These are phyloP conservation scores for Bombyx huttoni DNA, from an alignment of 2,888 invertebrate species.

Conservation along the genomic window DNA sequence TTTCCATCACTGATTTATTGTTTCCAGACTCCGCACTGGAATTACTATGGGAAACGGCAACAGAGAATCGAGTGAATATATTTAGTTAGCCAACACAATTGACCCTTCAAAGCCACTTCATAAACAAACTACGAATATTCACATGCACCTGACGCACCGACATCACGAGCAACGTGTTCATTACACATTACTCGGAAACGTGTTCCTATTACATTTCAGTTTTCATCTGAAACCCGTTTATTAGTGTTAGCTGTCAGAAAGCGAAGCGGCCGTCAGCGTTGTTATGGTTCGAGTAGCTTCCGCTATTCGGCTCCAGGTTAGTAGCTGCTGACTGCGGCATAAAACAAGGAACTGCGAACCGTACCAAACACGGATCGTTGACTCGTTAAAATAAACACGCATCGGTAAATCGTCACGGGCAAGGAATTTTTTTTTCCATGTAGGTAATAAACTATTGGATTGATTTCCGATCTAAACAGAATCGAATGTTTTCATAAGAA, in stretches of 20 bases:
- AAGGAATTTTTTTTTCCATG: slow-evolving; percentile 4
- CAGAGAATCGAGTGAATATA: not conserved
- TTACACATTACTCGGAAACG: slow-evolving; percentile 38
- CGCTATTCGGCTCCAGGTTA: slow-evolving; percentile 32
- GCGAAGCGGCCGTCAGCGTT: slow-evolving; percentile 47
- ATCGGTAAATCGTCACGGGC: slow-evolving; percentile 19
- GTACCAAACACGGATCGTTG: slow-evolving; percentile 35
- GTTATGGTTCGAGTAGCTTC: slow-evolving; percentile 60
- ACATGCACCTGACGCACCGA: not conserved
- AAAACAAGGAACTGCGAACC: slow-evolving; percentile 26
- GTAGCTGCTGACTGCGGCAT: slow-evolving; percentile 16
- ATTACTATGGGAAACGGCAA: no score
- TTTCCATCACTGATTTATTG: no score
- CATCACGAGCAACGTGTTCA: slow-evolving; percentile 9
- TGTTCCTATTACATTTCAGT: slow-evolving; percentile 47
- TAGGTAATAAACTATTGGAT: not conserved
- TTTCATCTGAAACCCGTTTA: slow-evolving; percentile 53
- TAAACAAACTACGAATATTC: not conserved
- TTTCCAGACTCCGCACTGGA: no score
- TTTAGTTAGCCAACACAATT: not conserved
- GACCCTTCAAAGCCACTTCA: not conserved
- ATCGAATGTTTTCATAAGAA: not conserved
- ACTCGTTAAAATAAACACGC: slow-evolving; percentile 47
- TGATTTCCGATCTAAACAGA: not conserved
- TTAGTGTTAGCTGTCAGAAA: slow-evolving; percentile 53